Base-by-base conservation (phyloP, 2,797 vertebrate species). In the Monodelphis domestica region DNA sequence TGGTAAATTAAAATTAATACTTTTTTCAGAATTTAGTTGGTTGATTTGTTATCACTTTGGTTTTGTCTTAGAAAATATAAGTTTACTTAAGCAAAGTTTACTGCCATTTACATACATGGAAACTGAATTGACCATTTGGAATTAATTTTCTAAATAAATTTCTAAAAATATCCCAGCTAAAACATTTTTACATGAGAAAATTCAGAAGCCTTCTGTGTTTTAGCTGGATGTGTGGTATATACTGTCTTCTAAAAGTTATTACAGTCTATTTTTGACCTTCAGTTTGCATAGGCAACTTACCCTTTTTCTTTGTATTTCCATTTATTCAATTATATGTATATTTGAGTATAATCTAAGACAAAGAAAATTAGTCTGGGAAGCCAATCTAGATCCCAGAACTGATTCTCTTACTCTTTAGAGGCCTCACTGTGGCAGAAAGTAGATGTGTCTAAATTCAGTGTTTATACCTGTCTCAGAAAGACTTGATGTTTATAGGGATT, bases 191-290 rank as follows among this genome's bases (percentile, higher is more conserved):
- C 70, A 38, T 45, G 70, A 84, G 38, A 84, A 45, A 84, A 84
- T 84, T 9, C 70, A 84, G 70, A n/a, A 50, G 38, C 38, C 21
- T 84, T 84, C 21, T 84, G 9, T 84, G 38, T 78, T 84, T 84
- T 84, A 84, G 38, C 14, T 45, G 9, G 70, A 84, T 84, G 38
- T 11, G 9, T 45, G 70, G 11, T 6, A 50, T 45, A 26, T 84
- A 84, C 38, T 84, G 38, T 21, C 38, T 84, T 84, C 70, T 24
- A 2, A 45, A 11, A 26, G 84, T 84, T 84, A 26, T 88, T 51
- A 89, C n/a, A 91, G 52, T 28, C 89, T 89, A 21, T 78, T 92
- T 91, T 88, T 87, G 24, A 51, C 78, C 70, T 91, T 92, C 78
- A 51, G 51, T 92, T 91, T 89, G 5, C 92, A 51, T 94, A 54